These are phyloP conservation scores for Phalera bucephala DNA, from an alignment of 2,888 invertebrate species.

Conservation along the genomic window DNA sequence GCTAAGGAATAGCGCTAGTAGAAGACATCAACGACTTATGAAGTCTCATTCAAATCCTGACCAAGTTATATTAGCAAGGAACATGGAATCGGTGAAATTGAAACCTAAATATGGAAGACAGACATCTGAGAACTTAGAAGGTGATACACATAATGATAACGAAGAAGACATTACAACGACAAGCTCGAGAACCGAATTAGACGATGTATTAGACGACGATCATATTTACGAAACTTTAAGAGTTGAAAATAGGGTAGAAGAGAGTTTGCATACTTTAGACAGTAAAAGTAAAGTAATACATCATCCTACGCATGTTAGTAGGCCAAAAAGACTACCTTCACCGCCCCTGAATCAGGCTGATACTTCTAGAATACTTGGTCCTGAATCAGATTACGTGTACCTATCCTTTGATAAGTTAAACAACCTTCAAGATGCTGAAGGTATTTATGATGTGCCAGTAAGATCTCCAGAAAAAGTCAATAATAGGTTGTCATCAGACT, in stretches of 20 bases:
- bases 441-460: conserved; percentile 70
- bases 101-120: conserved; percentile 67
- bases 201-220: conserved; percentile 67
- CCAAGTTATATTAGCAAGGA: conserved; percentile 71
- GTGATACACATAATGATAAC: conserved; percentile 35
- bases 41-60: conserved; percentile 80
- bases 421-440: conserved; percentile 52
- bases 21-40: conserved; percentile 79
- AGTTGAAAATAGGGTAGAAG: conserved; percentile 59
- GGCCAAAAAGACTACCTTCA: conserved; percentile 62
- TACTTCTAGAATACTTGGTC: conserved; percentile 51
- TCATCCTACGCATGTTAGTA: conserved; percentile 43
- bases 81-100: conserved; percentile 48
- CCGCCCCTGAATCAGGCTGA: conserved; percentile 46
- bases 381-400: conserved; percentile 78
- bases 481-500: conserved; percentile 40
- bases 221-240: conserved; percentile 85
- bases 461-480: conserved; percentile 62
- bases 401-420: conserved; percentile 71
- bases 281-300: conserved; percentile 64
- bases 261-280: conserved; percentile 49
- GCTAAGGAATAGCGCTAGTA: conserved; percentile 77
- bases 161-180: conserved; percentile 34
- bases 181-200: conserved; percentile 38
- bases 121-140: conserved; percentile 59